phyloP scores from a whole-genome alignment of 2,888 invertebrate species.

The Chrysopilus asiliformis region DNA sequence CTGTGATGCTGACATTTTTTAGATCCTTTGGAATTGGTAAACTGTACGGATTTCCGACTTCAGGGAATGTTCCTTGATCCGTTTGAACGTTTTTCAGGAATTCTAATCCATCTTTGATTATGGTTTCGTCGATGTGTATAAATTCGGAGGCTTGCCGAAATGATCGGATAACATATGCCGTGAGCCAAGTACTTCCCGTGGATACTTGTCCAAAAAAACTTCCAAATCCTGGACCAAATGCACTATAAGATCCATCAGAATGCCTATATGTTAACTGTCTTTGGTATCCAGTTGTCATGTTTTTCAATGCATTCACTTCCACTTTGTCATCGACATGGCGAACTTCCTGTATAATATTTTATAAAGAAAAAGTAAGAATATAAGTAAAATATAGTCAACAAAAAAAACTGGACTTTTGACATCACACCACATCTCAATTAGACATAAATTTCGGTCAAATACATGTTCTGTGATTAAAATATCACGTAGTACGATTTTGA shows the following conservation, averaged over 20 bases:
- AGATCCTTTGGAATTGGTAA: constrained; percentile 56
- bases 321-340: too few species aligned
- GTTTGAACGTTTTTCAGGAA: constrained; percentile 60
- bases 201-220: constrained; percentile 41
- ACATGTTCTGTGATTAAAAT: too few species aligned
- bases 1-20: constrained; percentile 59
- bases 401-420: too few species aligned
- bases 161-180: constrained; percentile 69
- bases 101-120: constrained; percentile 51
- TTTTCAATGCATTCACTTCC: constrained; percentile 42
- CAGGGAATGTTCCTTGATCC: constrained; percentile 64
- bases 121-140: constrained; percentile 54
- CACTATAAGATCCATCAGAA: constrained; percentile 65
- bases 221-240: constrained; percentile 50
- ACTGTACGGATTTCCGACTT: constrained; percentile 57
- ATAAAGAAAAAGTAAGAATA: too few species aligned
- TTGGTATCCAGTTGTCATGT: constrained; percentile 53
- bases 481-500: too few species aligned
- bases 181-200: constrained; percentile 64
- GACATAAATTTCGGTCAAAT: too few species aligned
- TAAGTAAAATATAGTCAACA: too few species aligned
- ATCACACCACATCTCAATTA: too few species aligned
- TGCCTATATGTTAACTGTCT: constrained; percentile 63
- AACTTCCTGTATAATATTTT: too few species aligned
- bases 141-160: constrained; percentile 59